phyloP scores from a whole-genome alignment of 2,113 vertebrate genomes.

The Montifringilla adamsi region DNA sequence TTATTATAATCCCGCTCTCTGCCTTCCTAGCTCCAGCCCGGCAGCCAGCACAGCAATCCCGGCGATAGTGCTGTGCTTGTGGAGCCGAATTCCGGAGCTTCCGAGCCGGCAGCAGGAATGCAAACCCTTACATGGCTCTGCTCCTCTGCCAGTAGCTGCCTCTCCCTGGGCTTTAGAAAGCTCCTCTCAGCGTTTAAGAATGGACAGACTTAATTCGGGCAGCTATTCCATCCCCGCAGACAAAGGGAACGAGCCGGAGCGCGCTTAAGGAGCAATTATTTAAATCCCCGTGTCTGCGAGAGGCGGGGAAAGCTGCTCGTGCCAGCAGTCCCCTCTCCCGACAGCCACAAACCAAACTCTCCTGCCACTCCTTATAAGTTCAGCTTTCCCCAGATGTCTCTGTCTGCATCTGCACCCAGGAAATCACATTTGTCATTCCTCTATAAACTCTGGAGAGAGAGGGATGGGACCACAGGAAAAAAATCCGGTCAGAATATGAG shows the following conservation, averaged over 20 bases:
- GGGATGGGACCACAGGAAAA: background rate
- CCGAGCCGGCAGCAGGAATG: background rate
- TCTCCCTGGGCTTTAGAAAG: background rate
- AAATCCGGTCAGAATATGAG: rapidly evolving
- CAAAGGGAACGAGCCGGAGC: background rate
- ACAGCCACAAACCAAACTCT: background rate
- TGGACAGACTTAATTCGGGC: background rate
- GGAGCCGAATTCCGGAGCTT: background rate
- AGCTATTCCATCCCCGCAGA: background rate
- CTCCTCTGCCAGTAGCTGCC: background rate
- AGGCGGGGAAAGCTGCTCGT: background rate
- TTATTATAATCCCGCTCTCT: background rate
- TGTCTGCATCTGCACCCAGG: background rate
- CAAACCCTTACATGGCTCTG: background rate
- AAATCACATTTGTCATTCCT: background rate
- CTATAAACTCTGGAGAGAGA: background rate
- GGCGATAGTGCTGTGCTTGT: rapidly evolving
- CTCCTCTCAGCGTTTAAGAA: background rate
- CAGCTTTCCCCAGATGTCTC: background rate
- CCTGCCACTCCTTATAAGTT: background rate
- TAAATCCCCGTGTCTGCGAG: background rate
- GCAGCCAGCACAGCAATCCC: background rate
- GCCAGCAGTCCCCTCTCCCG: background rate
- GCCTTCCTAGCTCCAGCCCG: background rate
- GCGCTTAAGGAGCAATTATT: background rate